Evolutionary conservation across 2,797 vertebrate species (phyloP).

Genomic region (Ceryle rudis): DNA sequence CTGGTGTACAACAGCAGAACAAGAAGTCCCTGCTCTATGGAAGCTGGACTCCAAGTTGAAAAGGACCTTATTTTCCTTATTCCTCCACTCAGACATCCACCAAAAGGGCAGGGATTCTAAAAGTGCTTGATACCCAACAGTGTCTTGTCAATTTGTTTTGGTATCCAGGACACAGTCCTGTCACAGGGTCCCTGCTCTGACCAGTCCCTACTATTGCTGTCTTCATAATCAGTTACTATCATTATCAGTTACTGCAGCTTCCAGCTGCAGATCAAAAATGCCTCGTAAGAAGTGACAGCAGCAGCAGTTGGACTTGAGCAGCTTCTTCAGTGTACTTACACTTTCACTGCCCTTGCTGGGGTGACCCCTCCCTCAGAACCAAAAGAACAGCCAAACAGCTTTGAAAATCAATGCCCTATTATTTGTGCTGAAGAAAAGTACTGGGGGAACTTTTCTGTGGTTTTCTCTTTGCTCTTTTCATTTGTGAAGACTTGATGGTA

Average conservation of each 20-base stretch:
- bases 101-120: not conserved
- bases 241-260: not conserved
- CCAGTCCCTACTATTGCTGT: not conserved
- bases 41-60: not conserved
- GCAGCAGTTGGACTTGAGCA: not conserved
- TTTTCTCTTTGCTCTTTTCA: not conserved
- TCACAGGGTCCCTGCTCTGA: not conserved
- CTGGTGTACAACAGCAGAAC: not conserved
- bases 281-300: not conserved
- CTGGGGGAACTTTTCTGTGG: not conserved
- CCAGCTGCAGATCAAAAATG: not conserved
- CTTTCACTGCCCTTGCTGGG: not conserved
- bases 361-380: not conserved
- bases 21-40: not conserved
- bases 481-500: not conserved
- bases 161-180: not conserved
- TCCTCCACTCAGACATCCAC: rapidly evolving
- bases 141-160: not conserved
- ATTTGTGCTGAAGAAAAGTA: not conserved
- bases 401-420: not conserved
- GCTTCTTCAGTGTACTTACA: not conserved
- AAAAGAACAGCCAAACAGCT: not conserved
- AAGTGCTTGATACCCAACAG: not conserved
- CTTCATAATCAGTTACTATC: not conserved
- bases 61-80: not conserved